Base-by-base conservation (phyloP, 2,888 invertebrate species). In the Napeogenes sylphis region DNA sequence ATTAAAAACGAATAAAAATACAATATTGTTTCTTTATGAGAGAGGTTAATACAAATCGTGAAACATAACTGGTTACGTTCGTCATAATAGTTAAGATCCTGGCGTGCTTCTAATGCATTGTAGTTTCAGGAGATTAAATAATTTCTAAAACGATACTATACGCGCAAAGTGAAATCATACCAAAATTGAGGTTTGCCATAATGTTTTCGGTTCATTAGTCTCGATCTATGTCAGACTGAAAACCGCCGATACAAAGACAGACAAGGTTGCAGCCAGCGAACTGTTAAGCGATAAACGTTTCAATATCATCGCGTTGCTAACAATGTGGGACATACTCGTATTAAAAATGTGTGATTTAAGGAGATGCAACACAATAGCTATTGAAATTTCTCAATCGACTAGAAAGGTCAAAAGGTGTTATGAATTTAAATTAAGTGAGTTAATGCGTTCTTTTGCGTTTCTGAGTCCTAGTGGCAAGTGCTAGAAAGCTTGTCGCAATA, bases 401-500 rank as follows among this genome's bases (percentile, higher is more conserved):
- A 78, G 81, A 83, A 84, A 86, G 83, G 85, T 85, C 79, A 82
- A 81, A 78, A 85, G 85, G 82, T 82, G 84, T 78, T 77, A 77
- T 76, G 85, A 85, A 87, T 87, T 80, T 81, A 78, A 87, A 87
- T 85, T 72, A 81, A 77, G 71, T 46, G 59, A 67, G 72, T 77
- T 73, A 73, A 69, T 72, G 75, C 71, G 78, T 71, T 78, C 75
- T 80, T 76, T 75, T 76, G 74, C 75, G 77, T 21, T 73, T 73
- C 75, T 77, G 77, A 80, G 79, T 82, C 77, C 79, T 79, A 81
- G 79, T 76, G 72, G 75, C 83, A 84, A 81, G 83, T 85, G 84
- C 75, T 87, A 87, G 89, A 90, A 88, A 90, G 88, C 81, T 77
- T 88, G 83, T 83, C 76, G 87, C 80, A 88, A 89, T 68, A 69